Conservation (phyloP, 2,888 invertebrate genomes). For the Trichacis sp. region DNA sequence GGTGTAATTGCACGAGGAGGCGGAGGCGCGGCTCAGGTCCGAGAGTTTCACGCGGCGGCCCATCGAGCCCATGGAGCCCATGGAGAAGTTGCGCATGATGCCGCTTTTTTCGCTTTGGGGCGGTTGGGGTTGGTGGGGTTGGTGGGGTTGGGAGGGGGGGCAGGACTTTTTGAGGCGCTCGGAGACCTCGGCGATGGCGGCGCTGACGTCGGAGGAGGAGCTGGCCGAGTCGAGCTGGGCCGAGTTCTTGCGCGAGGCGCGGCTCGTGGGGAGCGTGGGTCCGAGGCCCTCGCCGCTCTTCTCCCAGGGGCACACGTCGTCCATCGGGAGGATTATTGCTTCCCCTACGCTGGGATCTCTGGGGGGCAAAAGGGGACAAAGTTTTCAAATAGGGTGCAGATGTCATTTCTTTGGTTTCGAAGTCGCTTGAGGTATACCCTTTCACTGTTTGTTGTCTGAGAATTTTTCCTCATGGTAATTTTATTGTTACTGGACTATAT, state of each 20-base stretch:
- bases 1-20: constrained; percentile 68
- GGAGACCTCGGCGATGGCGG: constrained; percentile 71
- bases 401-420: too few species aligned
- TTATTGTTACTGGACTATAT: background rate
- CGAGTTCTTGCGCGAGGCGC: constrained; percentile 76
- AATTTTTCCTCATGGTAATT: constrained; percentile 3
- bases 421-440: too few species aligned
- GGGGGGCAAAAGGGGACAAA: constrained; percentile 64
- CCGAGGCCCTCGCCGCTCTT: constrained; percentile 53
- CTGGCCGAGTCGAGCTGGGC: constrained; percentile 78
- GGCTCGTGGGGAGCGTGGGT: constrained; percentile 45
- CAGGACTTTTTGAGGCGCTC: constrained; percentile 76
- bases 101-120: constrained; percentile 52
- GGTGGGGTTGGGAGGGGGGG: constrained; percentile 71
- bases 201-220: constrained; percentile 82
- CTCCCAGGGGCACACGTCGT: constrained; percentile 76
- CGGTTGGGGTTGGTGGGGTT: constrained; percentile 46
- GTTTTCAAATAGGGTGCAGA: too few species aligned
- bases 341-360: constrained; percentile 65
- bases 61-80: constrained; percentile 60
- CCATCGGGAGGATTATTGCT: constrained; percentile 64
- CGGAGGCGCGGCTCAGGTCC: constrained; percentile 69
- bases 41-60: constrained; percentile 49
- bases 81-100: constrained; percentile 57
- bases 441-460: too few species aligned